Conservation (phyloP, 2,113 vertebrate genomes). For the Notiomystis cincta region DNA sequence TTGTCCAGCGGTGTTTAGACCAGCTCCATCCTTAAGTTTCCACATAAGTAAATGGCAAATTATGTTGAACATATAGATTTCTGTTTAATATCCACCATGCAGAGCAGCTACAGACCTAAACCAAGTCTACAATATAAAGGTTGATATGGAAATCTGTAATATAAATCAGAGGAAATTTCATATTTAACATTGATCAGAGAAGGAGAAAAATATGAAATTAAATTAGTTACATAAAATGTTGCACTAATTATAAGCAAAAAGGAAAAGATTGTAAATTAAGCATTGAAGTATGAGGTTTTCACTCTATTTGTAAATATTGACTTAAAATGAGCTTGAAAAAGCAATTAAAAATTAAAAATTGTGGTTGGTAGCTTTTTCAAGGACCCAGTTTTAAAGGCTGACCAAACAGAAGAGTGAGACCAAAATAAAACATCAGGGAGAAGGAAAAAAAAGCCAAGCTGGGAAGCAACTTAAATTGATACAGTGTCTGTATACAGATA, state of each 20-base stretch:
- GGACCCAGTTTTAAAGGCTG: not conserved
- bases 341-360: not conserved
- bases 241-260: not conserved
- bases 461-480: conserved; percentile 10
- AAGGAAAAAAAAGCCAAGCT: not conserved
- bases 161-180: not conserved
- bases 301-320: not conserved
- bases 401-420: not conserved
- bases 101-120: not conserved
- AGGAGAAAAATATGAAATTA: not conserved
- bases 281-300: not conserved
- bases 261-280: not conserved
- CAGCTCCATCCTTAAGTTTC: not conserved
- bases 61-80: not conserved
- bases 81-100: not conserved
- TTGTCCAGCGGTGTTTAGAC: not conserved
- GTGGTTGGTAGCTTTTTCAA: not conserved
- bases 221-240: not conserved
- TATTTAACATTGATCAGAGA: not conserved
- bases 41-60: not conserved
- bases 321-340: not conserved
- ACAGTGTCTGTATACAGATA: not conserved
- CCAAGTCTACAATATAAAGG: not conserved
- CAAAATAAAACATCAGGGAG: not conserved
- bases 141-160: not conserved